These are phyloP conservation scores for Drosophila quadrilineata DNA, from an alignment of 1,140 invertebrate genomes.

Conservation along the genomic window DNA sequence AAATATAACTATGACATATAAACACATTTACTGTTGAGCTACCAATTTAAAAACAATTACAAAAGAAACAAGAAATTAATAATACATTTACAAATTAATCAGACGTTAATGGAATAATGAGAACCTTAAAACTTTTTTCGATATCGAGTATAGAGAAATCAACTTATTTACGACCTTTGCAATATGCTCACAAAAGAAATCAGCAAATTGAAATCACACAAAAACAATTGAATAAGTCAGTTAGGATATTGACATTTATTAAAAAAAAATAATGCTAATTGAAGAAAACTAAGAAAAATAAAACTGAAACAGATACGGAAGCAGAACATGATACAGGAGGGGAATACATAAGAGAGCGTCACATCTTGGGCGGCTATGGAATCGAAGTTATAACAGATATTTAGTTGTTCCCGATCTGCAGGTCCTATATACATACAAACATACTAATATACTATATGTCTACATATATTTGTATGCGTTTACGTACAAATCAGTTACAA, in stretches of 20 bases:
- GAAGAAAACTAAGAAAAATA: not conserved
- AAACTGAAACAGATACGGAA: not conserved
- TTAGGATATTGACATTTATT: constrained; percentile 23
- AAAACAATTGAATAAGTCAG: constrained; percentile 13
- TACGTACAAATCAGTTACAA: too few relatives aligned
- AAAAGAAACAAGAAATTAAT: constrained; percentile 35
- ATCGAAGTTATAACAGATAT: constrained; percentile 8
- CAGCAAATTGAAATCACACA: constrained; percentile 13
- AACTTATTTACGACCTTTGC: constrained; percentile 21
- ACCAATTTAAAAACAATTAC: constrained; percentile 33
- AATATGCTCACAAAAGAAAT: constrained; percentile 14
- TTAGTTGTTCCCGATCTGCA: constrained; percentile 22
- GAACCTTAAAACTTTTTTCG: constrained; percentile 32
- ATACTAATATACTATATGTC: too few relatives aligned
- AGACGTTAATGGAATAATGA: too few relatives aligned
- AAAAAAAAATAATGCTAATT: constrained; percentile 34
- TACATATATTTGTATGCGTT: too few relatives aligned
- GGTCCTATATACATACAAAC: not conserved
- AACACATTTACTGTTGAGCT: constrained; percentile 62
- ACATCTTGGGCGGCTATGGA: constrained; percentile 11
- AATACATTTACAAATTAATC: constrained; percentile 61
- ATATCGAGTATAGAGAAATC: constrained; percentile 7
- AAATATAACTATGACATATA: constrained; percentile 73
- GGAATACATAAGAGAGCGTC: too few relatives aligned
- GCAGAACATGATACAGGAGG: too few relatives aligned